These are phyloP conservation scores for Masnerella sp. DNA, from an alignment of 2,888 invertebrate species.

Conservation along the genomic window DNA sequence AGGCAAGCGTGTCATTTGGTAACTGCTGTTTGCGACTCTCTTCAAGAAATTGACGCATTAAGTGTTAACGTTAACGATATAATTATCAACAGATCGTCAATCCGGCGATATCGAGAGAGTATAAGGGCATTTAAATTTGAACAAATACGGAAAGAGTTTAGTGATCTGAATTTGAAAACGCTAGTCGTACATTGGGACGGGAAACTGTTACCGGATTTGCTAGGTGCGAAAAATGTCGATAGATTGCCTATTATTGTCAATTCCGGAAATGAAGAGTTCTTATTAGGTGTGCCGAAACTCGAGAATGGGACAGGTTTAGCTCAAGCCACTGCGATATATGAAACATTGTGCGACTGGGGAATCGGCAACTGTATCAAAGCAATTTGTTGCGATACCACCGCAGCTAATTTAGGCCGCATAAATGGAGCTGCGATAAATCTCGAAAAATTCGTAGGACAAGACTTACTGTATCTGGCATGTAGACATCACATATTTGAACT, in stretches of 20 bases:
- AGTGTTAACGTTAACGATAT: conserved; percentile 20
- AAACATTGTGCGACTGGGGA: conserved; percentile 29
- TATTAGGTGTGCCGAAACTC: conserved; percentile 40
- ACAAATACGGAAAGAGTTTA: not conserved
- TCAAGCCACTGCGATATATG: conserved; percentile 39
- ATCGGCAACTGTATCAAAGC: conserved; percentile 34
- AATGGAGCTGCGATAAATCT: conserved; percentile 61
- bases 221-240: conserved; percentile 19
- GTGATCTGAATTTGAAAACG: not conserved
- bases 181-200: not conserved
- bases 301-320: conserved; percentile 33
- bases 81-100: conserved; percentile 1
- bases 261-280: conserved; percentile 19
- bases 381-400: conserved; percentile 62
- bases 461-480: conserved; percentile 47
- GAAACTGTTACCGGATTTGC: conserved; percentile 1
- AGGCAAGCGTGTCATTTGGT: conserved; percentile 31
- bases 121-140: not conserved
- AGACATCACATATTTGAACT: conserved; percentile 36
- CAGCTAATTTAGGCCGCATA: conserved; percentile 57
- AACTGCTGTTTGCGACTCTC: conserved; percentile 23
- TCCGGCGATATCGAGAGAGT: not conserved
- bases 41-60: conserved; percentile 11
- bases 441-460: conserved; percentile 60
- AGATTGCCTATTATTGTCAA: conserved; percentile 27